These are phyloP conservation scores for Polyodon spathula DNA, from an alignment of 2,113 vertebrate genomes.

Conservation along the genomic window DNA sequence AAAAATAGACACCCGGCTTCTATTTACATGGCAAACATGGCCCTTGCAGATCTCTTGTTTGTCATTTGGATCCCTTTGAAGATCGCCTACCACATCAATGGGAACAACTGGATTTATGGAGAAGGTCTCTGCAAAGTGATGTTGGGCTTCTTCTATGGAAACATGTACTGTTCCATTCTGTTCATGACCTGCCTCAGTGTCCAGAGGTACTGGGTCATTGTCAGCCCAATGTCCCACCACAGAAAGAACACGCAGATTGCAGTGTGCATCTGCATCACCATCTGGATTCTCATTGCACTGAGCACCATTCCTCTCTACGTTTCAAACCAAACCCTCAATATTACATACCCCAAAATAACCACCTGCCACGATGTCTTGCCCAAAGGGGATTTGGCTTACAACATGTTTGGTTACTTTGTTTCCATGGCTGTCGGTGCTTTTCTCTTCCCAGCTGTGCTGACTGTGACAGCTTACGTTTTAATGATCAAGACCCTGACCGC, in stretches of 20 bases:
- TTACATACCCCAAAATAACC: conserved; percentile 61
- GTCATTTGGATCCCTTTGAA: conserved; percentile 83
- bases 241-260: conserved; percentile 55
- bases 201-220: conserved; percentile 83
- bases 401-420: conserved; percentile 78
- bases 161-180: conserved; percentile 91
- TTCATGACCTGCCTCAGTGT: conserved; percentile 89
- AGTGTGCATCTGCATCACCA: conserved; percentile 46
- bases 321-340: conserved; percentile 55
- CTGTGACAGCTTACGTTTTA: conserved; percentile 63
- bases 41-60: conserved; percentile 81
- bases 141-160: conserved; percentile 83
- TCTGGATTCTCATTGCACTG: conserved; percentile 73
- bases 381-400: conserved; percentile 37
- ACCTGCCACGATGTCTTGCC: conserved; percentile 83
- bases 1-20: conserved; percentile 73
- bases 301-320: conserved; percentile 72
- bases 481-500: conserved; percentile 65
- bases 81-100: conserved; percentile 79
- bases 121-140: conserved; percentile 76
- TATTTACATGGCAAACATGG: conserved; percentile 86
- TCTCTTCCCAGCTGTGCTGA: conserved; percentile 71
- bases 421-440: conserved; percentile 72
- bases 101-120: conserved; percentile 81
- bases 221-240: conserved; percentile 62